Evolutionary conservation across 2,888 invertebrate genomes (phyloP).

Genomic region (Drosophila subquinaria): DNA sequence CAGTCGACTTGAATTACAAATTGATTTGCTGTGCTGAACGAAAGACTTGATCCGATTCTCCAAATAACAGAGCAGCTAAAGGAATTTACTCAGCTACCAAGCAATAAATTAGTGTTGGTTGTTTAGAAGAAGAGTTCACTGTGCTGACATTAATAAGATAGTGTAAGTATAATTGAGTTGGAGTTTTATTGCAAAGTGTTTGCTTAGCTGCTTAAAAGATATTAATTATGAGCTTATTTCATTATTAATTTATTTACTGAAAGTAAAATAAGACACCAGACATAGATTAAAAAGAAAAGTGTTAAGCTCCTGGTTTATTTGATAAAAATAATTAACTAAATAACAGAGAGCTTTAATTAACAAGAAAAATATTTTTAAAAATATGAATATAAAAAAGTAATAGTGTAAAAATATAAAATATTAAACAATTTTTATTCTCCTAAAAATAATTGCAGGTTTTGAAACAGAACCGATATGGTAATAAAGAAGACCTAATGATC

Average conservation of each 20-base stretch:
- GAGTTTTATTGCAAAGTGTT: neutral
- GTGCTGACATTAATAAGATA: slow-evolving; percentile 12
- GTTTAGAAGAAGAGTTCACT: slow-evolving; percentile 15
- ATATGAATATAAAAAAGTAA: too few relatives aligned
- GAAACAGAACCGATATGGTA: too few relatives aligned
- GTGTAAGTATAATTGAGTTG: slow-evolving; percentile 14
- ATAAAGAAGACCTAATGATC: too few relatives aligned
- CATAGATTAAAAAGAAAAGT: too few relatives aligned
- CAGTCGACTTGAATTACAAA: slow-evolving; percentile 36
- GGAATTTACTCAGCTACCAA: slow-evolving; percentile 9
- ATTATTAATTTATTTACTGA: neutral
- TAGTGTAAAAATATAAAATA: too few relatives aligned
- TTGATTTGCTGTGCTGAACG: slow-evolving; percentile 36
- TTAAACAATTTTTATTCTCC: too few relatives aligned
- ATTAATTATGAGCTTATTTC: neutral
- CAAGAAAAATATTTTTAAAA: too few relatives aligned
- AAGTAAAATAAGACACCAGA: too few relatives aligned
- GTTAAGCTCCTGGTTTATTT: too few relatives aligned
- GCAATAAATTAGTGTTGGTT: slow-evolving; percentile 31
- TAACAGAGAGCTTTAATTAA: too few relatives aligned
- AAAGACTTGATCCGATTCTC: slow-evolving; percentile 8
- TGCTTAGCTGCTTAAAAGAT: slow-evolving; percentile 2
- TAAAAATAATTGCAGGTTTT: too few relatives aligned
- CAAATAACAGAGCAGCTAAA: neutral
- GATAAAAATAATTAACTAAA: too few relatives aligned